Conservation (phyloP, 2,797 vertebrate species). For the Chelidonichthys spinosus region DNA sequence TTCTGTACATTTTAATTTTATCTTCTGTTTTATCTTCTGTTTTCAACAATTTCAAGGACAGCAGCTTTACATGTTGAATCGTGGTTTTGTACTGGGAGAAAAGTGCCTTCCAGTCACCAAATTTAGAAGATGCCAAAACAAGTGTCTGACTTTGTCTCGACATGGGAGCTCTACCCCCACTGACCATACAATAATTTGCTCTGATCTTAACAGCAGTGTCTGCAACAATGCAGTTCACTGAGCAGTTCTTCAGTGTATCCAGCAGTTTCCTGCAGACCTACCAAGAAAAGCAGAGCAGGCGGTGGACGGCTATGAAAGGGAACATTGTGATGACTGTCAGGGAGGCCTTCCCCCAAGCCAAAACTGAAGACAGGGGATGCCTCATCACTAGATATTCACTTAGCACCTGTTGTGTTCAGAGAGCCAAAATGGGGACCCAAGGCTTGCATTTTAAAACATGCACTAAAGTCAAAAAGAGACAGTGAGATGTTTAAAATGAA, state of each 20-base stretch:
- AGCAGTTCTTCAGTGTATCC: conserved; percentile 34
- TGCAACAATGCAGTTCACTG: conserved; percentile 37
- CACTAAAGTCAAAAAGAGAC: conserved; percentile 23
- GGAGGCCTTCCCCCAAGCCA: conserved; percentile 50
- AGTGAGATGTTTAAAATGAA: conserved; percentile 25
- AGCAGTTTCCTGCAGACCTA: conserved; percentile 58
- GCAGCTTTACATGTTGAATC: background rate
- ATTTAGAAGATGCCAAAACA: conserved; percentile 11
- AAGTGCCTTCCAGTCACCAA: background rate
- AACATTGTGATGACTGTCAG: conserved; percentile 72
- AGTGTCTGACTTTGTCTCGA: background rate
- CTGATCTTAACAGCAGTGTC: conserved; percentile 16
- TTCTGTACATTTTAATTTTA: background rate
- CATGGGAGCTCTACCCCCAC: background rate
- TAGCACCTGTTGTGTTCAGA: conserved; percentile 76
- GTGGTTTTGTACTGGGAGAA: conserved; percentile 11
- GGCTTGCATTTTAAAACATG: conserved; percentile 68
- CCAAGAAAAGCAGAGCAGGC: conserved; percentile 49
- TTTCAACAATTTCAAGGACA: background rate
- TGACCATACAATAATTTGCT: conserved; percentile 34
- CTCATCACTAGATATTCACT: conserved; percentile 76
- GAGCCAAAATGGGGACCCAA: conserved; percentile 70
- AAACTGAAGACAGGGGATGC: conserved; percentile 64
- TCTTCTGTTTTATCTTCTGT: background rate
- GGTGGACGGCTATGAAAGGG: conserved; percentile 66